Evolutionary conservation across 2,113 vertebrate species (phyloP), one percentile per base, ranked within the genome.

Genomic region (Hyla sarda): DNA sequence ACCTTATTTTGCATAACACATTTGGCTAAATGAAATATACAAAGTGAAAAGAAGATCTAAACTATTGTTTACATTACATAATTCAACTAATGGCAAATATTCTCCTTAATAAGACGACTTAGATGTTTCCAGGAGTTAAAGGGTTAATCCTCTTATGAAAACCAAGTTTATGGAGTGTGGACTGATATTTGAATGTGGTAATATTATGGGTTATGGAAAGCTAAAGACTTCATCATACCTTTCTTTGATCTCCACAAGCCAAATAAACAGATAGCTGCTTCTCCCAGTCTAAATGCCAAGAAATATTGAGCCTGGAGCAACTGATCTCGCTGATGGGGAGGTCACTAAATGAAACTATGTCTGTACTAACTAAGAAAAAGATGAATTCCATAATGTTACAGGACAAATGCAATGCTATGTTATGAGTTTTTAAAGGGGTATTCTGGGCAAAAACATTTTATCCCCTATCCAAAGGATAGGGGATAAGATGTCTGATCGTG

Each of bases 201-300:
- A 48, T 82, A 50, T 82, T 87, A 82, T 81, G 17, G 65, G 45
- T 60, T 41, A 81, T 81, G 84, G n/a, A 62, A 87, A 82, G 48
- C 78, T 81, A 74, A 82, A 32, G 45, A 41, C 52, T 71, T 74
- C 14, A 82, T 87, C 67, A 62, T 25, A 72, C 67, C 60, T 71
- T 37, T 2, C 84, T 86, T 86, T 86, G 50, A 81, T 86, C 77
- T 73, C 25, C 30, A 41, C 62, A 34, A 71, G 60, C 62, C 34
- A 74, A 86, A 77, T 74, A 81, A 81, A 86, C 76, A 86, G 52
- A 79, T 80, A 86, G 65, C 34, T 16, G 37, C 28, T 72, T 45
- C 48, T 80, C 48, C 65, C 73, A 86, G 84, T 81, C n/a, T 60
- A 32, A 19, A 47, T 73, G 67, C 77, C 84, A 86, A 86, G 37